Percentiles rank a stretch among this genome's conserved stretches.
Evolutionary conservation across 2,888 invertebrate species (phyloP).

Genomic region (Augochlorella aurata): DNA sequence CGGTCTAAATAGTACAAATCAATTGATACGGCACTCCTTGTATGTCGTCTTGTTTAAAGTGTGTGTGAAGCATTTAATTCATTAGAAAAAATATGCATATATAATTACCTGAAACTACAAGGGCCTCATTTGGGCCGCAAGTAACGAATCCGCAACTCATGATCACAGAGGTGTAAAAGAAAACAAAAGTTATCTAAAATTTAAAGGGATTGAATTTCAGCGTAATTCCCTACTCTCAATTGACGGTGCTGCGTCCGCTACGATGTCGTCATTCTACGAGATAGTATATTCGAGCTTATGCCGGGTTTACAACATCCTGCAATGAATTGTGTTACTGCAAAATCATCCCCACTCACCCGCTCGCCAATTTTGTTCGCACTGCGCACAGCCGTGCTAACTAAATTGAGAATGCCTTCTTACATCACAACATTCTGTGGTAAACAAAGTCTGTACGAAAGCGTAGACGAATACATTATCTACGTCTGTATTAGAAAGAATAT

Average conservation of each 20-base stretch:
- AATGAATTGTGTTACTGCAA: constrained; percentile 3
- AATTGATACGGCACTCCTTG: constrained; percentile 52
- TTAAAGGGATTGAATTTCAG: constrained; percentile 38
- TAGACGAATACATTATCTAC: background rate
- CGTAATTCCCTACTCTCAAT: constrained; percentile 38
- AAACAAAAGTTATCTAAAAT: constrained; percentile 35
- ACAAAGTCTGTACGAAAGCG: background rate
- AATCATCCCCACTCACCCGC: background rate
- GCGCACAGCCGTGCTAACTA: background rate
- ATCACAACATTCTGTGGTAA: background rate
- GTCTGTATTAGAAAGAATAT: background rate
- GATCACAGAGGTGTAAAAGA: constrained; percentile 41
- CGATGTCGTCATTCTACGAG: constrained; percentile 43
- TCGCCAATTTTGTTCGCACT: background rate
- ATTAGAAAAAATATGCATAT: background rate
- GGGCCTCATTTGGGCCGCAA: constrained; percentile 96
- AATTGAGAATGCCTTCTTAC: constrained; percentile 6
- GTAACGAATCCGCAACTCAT: constrained; percentile 96
- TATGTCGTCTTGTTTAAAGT: constrained; percentile 21
- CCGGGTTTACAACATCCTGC: constrained; percentile 38
- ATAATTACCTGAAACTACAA: constrained; percentile 93
- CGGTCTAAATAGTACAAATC: constrained; percentile 35
- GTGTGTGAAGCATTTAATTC: background rate
- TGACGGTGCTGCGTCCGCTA: constrained; percentile 48
- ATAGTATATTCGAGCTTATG: constrained; percentile 39